Conservation (phyloP, 1,140 invertebrate genomes). For the Trichogramma pretiosum region DNA sequence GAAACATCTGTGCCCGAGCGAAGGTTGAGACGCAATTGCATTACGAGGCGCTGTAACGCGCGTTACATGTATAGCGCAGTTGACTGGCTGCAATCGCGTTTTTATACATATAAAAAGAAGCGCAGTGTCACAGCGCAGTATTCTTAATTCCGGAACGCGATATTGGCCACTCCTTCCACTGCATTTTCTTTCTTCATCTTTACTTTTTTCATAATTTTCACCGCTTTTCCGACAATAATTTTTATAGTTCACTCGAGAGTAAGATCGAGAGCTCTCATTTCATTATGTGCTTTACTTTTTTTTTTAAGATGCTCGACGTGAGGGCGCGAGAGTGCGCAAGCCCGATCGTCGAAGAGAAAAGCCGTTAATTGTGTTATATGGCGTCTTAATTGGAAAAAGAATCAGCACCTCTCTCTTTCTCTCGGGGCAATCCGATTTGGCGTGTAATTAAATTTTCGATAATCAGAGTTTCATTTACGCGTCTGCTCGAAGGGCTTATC, state of each 20-base stretch:
- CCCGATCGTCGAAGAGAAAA: no score
- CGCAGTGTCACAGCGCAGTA: no score
- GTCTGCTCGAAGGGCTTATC: no score
- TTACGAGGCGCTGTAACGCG: no score
- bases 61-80: constrained; percentile 4
- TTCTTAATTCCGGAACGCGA: background rate
- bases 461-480: background rate
- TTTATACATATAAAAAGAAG: background rate
- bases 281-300: background rate
- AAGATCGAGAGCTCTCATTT: no score
- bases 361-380: background rate
- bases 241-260: no score
- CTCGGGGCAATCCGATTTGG: background rate
- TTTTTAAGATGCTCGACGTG: background rate
- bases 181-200: background rate
- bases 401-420: no score
- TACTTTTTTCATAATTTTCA: background rate
- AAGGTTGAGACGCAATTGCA: constrained; percentile 11
- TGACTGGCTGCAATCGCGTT: background rate
- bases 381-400: constrained; percentile 2
- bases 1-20: no score
- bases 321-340: no score
- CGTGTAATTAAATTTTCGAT: background rate
- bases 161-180: background rate
- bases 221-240: background rate